Base-by-base conservation (phyloP, 2,113 vertebrate species). In the Haliaeetus leucogaster region DNA sequence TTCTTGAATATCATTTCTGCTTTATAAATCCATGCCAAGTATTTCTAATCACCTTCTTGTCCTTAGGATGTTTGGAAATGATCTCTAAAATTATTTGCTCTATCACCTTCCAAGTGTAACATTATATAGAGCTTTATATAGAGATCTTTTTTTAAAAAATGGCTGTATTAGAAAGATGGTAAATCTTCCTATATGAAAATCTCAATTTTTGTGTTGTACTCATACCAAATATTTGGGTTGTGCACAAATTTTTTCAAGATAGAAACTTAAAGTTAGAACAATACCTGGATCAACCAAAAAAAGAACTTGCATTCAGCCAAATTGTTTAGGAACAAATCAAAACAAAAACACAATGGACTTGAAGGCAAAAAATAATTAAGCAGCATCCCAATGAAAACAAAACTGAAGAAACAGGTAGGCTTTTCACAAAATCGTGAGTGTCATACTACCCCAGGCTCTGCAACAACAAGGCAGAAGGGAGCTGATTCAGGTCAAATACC, bases 131-230 rank as follows among this genome's bases (percentile, higher is more conserved):
- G 11, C 6, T 81, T 42, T 27, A 56, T 20, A 48, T 18, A 71
- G 0, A 42, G 6, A 48, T 7, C 1, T 38, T 36, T 21, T 73
- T 50, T 38, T 3, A 16, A 4, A 43, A 77, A 48, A 73, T 18
- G 2, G 0, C 7, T 72, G 4, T 14, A 63, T 50, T 59, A 30
- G 10, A 59, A 72, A 63, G 30, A 36, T 25, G 12, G 3, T 25
- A 70, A 82, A 78, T 10, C 4, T 74, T 73, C 56, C 13, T 65
- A 18, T 30, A 73, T 8, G 10, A 76, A 83, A 66, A 65, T 36
- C 7, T 50, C 6, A 5, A 5, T 10, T 55, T 86, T 84, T 52
- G 0, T 43, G 14, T 36, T 27, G 2, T 38, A 53, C 0, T 0
- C 2, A 47, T 74, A 73, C 10, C 13, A 82, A 62, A 48, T 92